A percentile compares a stretch with the other conserved stretches of the same genome.
Conservation (phyloP, 1,140 invertebrate genomes). For the Musca domestica region DNA sequence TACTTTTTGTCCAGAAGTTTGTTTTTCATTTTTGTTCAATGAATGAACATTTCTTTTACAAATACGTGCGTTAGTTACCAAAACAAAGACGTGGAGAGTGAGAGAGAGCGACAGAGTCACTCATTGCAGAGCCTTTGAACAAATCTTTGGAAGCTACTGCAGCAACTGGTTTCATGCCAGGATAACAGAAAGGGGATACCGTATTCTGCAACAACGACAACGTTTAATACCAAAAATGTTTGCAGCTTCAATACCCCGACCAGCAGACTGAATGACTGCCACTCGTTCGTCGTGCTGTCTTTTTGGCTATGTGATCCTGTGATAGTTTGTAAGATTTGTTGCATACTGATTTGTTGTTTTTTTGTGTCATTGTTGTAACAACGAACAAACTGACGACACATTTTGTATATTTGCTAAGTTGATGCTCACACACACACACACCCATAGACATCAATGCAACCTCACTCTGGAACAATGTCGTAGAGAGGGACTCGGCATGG, state of each 20-base stretch:
- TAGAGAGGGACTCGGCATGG: background rate
- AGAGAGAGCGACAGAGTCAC: too few relatives aligned
- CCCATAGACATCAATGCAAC: too few relatives aligned
- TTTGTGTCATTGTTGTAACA: conserved; percentile 30
- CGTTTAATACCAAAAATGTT: background rate
- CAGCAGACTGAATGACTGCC: too few relatives aligned
- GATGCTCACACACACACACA: conserved; percentile 1
- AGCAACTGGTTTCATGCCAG: background rate
- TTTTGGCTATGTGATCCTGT: conserved; percentile 26
- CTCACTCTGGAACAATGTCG: background rate
- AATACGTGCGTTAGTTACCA: conserved; percentile 16
- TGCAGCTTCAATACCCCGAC: too few relatives aligned
- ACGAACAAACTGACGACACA: conserved; percentile 39
- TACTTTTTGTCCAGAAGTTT: background rate
- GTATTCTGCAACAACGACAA: too few relatives aligned
- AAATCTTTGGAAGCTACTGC: background rate
- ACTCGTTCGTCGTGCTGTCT: too few relatives aligned
- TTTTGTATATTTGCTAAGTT: conserved; percentile 37
- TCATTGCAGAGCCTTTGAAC: background rate
- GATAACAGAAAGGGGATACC: background rate
- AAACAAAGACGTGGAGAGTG: too few relatives aligned
- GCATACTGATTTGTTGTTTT: conserved; percentile 51
- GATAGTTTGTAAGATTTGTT: conserved; percentile 39
- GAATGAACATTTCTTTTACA: too few relatives aligned
- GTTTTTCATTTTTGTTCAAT: background rate